Evolutionary conservation across 2,888 invertebrate species (phyloP), one percentile per base, ranked within the genome.

Genomic region (Lasiommata megera): DNA sequence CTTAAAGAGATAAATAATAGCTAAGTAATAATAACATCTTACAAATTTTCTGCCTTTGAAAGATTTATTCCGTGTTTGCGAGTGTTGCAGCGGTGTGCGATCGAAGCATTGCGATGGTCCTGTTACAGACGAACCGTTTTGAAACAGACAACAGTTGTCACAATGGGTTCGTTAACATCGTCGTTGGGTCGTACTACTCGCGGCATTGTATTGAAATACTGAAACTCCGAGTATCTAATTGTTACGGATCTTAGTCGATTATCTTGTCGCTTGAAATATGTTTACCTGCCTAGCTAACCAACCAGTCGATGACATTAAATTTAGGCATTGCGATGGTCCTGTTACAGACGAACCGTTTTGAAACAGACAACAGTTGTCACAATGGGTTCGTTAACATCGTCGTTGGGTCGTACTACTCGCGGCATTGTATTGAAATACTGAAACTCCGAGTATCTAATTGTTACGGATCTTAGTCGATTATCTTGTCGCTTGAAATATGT

Each of bases 101-200:
- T 37, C 37, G 7, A 37, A 12, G 36, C 58, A 56, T 56, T 59
- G 16, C 50, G 36, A 47, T 53, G 44, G 28, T 51, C 56, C 54
- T 60, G 50, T 60, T 54, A 53, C 56, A 38, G 34, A 34, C 46
- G 34, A 50, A 12, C 36, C 11, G 3, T 56, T 60, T 60, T 46
- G 38, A 51, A 60, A 50, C 48, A 34, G 9, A 37, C 37, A 23
- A 23, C 23, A 41, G 29, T 44, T 46, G 50, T 34, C 36, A 31
- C 40, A 59, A 60, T 46, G 51, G 28, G 58, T 60, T 58, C 58
- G 36, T 58, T 58, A 58, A 41, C 41, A 52, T 55, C 41, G 28
- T 40, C 36, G 12, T 38, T 18, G 53, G 8, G 31, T 31, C 9
- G 43, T 16, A 37, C 46, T 44, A 9, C 38, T 34, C 18, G 28